Evolutionary conservation across 2,888 invertebrate genomes (phyloP).

Genomic region (Plagiodera versicolora): DNA sequence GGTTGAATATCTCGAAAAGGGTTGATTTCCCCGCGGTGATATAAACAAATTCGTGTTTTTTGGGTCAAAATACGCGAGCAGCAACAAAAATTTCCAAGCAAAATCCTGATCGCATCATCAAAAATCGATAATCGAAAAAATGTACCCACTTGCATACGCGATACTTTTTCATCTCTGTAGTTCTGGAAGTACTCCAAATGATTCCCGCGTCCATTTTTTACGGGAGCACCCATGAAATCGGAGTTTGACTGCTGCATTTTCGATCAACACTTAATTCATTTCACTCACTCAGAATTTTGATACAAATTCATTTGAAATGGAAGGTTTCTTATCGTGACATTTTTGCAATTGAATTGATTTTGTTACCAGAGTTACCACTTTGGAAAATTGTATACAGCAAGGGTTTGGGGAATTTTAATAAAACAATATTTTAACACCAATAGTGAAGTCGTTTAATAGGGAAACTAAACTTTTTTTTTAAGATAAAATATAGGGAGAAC

Average conservation of each 20-base stretch:
- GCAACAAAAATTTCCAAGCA: too few relatives aligned
- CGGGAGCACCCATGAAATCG: conserved; percentile 50
- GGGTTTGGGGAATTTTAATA: background rate
- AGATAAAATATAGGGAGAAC: background rate
- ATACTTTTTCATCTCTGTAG: conserved; percentile 53
- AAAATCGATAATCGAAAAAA: too few relatives aligned
- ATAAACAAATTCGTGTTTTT: too few relatives aligned
- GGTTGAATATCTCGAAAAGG: too few relatives aligned
- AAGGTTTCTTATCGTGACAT: background rate
- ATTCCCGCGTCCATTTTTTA: conserved; percentile 13
- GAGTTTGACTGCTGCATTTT: conserved; percentile 39
- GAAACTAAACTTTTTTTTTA: background rate
- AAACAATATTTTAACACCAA: background rate
- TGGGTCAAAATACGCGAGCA: too few relatives aligned
- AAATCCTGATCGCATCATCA: too few relatives aligned
- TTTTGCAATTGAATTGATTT: background rate
- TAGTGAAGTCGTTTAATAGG: background rate
- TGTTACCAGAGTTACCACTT: background rate
- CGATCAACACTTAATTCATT: background rate
- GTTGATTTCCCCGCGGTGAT: too few relatives aligned
- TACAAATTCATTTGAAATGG: background rate
- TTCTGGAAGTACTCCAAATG: conserved; percentile 48
- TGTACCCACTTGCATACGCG: conserved; percentile 50
- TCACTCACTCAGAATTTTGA: conserved; percentile 2
- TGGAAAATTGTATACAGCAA: background rate